These are phyloP conservation scores for Oryzaephilus surinamensis DNA, from an alignment of 1,140 invertebrate genomes.

Conservation along the genomic window DNA sequence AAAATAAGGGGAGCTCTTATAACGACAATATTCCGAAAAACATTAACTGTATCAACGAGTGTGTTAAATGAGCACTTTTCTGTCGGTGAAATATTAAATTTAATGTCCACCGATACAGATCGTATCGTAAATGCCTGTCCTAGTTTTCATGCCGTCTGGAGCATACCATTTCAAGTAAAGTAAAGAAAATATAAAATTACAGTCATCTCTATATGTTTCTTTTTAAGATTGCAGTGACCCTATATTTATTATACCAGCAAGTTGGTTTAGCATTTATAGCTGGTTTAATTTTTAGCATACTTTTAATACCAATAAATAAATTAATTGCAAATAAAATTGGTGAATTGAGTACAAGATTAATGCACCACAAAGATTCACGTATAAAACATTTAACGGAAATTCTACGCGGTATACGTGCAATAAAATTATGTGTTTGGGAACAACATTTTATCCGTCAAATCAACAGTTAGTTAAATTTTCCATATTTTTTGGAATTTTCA, in stretches of 20 bases:
- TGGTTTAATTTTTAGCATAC: conserved; percentile 73
- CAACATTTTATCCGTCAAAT: conserved; percentile 59
- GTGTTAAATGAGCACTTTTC: conserved; percentile 50
- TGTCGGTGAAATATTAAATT: conserved; percentile 86
- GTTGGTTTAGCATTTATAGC: conserved; percentile 85
- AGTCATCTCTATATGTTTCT: conserved; percentile 15
- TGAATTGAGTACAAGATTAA: conserved; percentile 73
- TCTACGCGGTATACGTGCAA: conserved; percentile 72
- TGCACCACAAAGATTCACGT: conserved; percentile 84
- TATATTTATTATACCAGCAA: conserved; percentile 77
- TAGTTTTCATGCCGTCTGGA: conserved; percentile 95
- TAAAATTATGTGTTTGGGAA: conserved; percentile 94
- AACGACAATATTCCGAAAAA: conserved; percentile 78
- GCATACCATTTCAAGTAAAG: conserved; percentile 89
- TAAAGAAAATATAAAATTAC: too few species aligned
- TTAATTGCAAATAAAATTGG: conserved; percentile 84
- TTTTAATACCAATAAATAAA: conserved; percentile 93
- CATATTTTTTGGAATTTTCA: neutral
- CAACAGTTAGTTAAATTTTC: conserved; percentile 25
- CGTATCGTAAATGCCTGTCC: conserved; percentile 91
- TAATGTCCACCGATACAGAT: conserved; percentile 93
- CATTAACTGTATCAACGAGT: conserved; percentile 48
- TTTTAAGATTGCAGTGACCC: conserved; percentile 64
- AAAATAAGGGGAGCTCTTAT: conserved; percentile 80
- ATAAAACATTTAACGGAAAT: conserved; percentile 84